Percentiles rank a stretch among this genome's conserved stretches.
phyloP scores from a whole-genome alignment of 2,888 invertebrate species.

The Megaustenia siamemsis region DNA sequence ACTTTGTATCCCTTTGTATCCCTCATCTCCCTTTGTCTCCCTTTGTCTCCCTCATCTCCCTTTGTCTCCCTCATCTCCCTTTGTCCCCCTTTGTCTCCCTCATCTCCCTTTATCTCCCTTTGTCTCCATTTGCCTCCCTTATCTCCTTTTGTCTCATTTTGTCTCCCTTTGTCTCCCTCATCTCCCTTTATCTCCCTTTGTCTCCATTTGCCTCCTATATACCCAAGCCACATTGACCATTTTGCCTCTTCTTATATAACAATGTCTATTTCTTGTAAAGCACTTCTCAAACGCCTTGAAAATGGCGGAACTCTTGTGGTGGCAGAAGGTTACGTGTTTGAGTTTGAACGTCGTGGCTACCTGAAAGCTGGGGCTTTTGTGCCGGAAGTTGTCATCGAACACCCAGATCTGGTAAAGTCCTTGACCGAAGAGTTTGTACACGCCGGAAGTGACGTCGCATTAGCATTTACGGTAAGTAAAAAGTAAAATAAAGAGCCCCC shows the following conservation, averaged over 20 bases:
- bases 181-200: too few species aligned
- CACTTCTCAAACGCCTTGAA: conserved; percentile 65
- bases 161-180: too few species aligned
- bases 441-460: conserved; percentile 77
- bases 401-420: conserved; percentile 71
- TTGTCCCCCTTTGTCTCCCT: neutral
- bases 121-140: too few species aligned
- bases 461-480: conserved; percentile 75
- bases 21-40: neutral
- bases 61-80: neutral
- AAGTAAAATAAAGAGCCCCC: too few species aligned
- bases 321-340: conserved; percentile 76
- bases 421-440: conserved; percentile 77
- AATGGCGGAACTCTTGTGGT: conserved; percentile 68
- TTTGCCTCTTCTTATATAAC: too few species aligned
- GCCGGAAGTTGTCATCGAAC: conserved; percentile 75
- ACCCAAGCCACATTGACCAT: too few species aligned
- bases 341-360: conserved; percentile 75
- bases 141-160: too few species aligned
- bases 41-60: neutral
- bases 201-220: too few species aligned
- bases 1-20: neutral
- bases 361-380: conserved; percentile 71
- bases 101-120: too few species aligned
- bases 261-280: too few species aligned